Evolutionary conservation across 1,140 invertebrate genomes (phyloP).

Genomic region (Sitophilus oryzae): DNA sequence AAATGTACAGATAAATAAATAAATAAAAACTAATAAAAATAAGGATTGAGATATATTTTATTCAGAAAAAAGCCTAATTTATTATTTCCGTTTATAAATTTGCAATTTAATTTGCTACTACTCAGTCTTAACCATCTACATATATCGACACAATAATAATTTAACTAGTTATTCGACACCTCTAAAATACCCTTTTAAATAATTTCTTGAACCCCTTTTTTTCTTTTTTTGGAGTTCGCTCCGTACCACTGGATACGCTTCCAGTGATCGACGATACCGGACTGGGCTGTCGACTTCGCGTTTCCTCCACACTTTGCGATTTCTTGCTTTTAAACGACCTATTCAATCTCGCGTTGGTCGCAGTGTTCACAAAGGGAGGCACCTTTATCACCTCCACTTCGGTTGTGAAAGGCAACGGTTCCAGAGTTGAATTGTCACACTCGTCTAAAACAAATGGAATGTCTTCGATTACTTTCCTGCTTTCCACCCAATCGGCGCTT

Average conservation of each 20-base stretch:
- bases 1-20: too few species aligned
- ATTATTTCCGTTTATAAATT: too few species aligned
- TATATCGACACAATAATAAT: too few species aligned
- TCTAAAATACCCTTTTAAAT: slow-evolving; percentile 39
- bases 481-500: slow-evolving; percentile 27
- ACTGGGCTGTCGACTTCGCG: slow-evolving; percentile 24
- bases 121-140: too few species aligned
- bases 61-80: too few species aligned
- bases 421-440: slow-evolving; percentile 36
- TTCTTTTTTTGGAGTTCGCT: slow-evolving; percentile 33
- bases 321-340: slow-evolving; percentile 19
- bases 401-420: slow-evolving; percentile 19
- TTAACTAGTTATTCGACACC: too few species aligned
- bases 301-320: slow-evolving; percentile 24
- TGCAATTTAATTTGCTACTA: too few species aligned
- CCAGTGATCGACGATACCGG: slow-evolving; percentile 20
- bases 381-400: slow-evolving; percentile 23
- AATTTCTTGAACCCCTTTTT: slow-evolving; percentile 38
- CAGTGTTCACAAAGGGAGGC: slow-evolving; percentile 30
- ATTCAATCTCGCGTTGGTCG: slow-evolving; percentile 15
- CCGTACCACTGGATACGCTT: slow-evolving; percentile 12
- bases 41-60: too few species aligned
- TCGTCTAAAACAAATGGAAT: slow-evolving; percentile 41
- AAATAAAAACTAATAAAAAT: too few species aligned
- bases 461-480: slow-evolving; percentile 32